Base-by-base conservation (phyloP, 1,140 invertebrate species). In the Pogonus chalceus region DNA sequence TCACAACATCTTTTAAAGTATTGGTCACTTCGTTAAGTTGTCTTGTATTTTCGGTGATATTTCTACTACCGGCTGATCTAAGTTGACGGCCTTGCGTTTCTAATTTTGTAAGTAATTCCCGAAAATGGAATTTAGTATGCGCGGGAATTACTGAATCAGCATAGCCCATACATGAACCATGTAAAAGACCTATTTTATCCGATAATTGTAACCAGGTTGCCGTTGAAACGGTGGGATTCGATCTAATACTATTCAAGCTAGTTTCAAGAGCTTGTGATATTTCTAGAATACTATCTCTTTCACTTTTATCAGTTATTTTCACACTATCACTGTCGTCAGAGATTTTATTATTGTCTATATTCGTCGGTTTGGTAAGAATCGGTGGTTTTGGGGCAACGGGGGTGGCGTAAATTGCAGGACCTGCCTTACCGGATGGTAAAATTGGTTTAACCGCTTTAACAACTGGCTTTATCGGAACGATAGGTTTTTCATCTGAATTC, bases 111-210 rank as follows among this genome's bases (percentile, higher is more conserved):
- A 94, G 79, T 51, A 94, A 73, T 66, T 95, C 91, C 9, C 90
- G 83, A 62, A 93, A 85, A 60, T 92, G 89, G 68, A 96, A 92
- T 53, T 92, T 85, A 22, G 87, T 82, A 64, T 91, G 89, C 16
- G 91, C 87, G 18, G 90, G 83, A 57, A 91, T 85, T 2, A 85
- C 79, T 56, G 87, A 84, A 54, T 76, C 75, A 1, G 76, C 77
- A 52, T 87, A 85, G 35, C 79, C 80, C 35, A 80, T 74, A 67
- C 89, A 92, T 54, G 86, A 84, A 1, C 81, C 79, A 60, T 90
- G 85, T 35, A 92, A 74, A 39, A 86, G 71, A 35, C 85, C 84
- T 9, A 91, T 79, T 65, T 90, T 90, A 64, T 92, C 88, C 1
- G 87, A 89, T 1, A 91, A 73, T 63, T 91, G 88, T n/a, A 91